Evolutionary conservation across 2,888 invertebrate genomes (phyloP).

Genomic region (Therioaphis trifolii): DNA sequence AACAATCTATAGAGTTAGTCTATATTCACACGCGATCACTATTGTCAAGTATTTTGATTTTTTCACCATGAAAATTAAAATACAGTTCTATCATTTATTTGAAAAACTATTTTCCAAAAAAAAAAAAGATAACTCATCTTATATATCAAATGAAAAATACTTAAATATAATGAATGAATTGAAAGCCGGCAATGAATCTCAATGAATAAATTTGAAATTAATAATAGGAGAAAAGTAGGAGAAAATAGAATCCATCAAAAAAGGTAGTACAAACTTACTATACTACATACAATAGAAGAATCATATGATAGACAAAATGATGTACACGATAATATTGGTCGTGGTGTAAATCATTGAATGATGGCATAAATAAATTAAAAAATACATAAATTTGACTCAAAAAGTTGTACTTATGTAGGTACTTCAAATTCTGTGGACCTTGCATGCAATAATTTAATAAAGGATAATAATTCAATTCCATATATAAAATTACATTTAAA

Average conservation of each 20-base stretch:
- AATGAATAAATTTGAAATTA: constrained; percentile 4
- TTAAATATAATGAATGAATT: neutral
- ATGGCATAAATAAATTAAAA: neutral
- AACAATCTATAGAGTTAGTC: too few relatives aligned
- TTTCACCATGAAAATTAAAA: too few relatives aligned
- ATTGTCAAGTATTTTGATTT: too few relatives aligned
- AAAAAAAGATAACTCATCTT: constrained; percentile 2
- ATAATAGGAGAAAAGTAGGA: constrained; percentile 5
- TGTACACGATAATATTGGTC: neutral
- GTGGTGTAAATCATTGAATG: neutral
- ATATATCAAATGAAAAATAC: neutral
- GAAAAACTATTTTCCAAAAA: neutral
- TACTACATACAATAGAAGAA: too few relatives aligned
- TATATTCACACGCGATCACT: too few relatives aligned
- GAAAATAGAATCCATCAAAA: neutral
- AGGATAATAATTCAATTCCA: too few relatives aligned
- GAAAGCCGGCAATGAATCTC: neutral
- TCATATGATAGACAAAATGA: neutral
- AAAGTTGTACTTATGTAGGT: constrained; percentile 3
- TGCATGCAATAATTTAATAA: too few relatives aligned
- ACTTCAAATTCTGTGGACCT: neutral
- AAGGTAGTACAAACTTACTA: too few relatives aligned
- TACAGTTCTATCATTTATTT: neutral
- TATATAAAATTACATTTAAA: too few relatives aligned
- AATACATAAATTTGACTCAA: neutral